Conservation (phyloP, 2,888 invertebrate species). For the Epsilonema sp. region DNA sequence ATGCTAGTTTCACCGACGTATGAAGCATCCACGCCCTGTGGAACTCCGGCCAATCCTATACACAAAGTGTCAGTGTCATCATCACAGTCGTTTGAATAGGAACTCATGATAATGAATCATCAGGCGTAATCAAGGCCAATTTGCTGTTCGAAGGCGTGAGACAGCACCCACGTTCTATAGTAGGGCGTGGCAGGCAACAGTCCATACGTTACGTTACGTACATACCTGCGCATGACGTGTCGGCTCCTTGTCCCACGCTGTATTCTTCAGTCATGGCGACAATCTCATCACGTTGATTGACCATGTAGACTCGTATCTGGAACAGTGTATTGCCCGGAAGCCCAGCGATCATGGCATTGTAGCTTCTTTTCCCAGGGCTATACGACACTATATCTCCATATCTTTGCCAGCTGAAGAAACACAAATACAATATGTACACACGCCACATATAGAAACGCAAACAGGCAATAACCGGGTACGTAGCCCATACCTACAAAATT, state of each 20-base stretch:
- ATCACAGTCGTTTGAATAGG: no score
- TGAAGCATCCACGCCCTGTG: slow-evolving; percentile 13
- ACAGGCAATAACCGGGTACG: no score
- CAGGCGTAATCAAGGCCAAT: not conserved
- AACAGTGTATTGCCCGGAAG: slow-evolving; percentile 5
- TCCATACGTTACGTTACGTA: no score
- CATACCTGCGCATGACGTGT: slow-evolving; percentile 16
- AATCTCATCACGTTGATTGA: slow-evolving; percentile 11
- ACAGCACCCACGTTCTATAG: no score
- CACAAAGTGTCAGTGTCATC: no score
- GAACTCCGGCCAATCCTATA: slow-evolving; percentile 15
- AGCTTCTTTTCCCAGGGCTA: slow-evolving; percentile 3
- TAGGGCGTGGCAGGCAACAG: no score
- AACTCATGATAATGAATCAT: not conserved
- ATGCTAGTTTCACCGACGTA: slow-evolving; percentile 11
- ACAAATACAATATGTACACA: no score
- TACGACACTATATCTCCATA: slow-evolving; percentile 5
- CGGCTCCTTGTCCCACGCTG: slow-evolving; percentile 16
- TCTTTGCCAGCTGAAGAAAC: not conserved
- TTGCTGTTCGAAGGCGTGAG: no score
- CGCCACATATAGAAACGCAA: no score
- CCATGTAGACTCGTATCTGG: slow-evolving; percentile 7
- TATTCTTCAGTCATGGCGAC: slow-evolving; percentile 22
- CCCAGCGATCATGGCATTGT: slow-evolving; percentile 5
- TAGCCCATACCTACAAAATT: not conserved